Conservation (phyloP, 2,797 vertebrate species). For the Varecia variegata region DNA sequence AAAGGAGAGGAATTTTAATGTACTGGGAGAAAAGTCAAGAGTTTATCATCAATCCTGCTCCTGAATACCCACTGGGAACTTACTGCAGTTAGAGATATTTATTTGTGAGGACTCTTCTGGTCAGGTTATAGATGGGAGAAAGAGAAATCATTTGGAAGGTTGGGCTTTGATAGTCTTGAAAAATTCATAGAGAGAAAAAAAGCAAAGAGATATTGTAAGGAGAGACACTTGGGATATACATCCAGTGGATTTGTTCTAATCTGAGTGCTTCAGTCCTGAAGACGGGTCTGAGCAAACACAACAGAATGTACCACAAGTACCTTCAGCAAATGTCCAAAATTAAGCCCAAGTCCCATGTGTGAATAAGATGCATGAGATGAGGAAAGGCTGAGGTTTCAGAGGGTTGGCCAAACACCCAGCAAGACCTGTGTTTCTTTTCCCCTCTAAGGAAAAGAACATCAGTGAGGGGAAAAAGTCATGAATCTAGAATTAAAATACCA, state of each 20-base stretch:
- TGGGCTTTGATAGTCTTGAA: neutral
- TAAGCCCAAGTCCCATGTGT: neutral
- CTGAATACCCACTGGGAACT: neutral
- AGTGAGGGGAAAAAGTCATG: neutral
- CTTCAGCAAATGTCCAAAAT: neutral
- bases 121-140: neutral
- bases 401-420: neutral
- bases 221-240: neutral
- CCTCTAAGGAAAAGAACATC: neutral
- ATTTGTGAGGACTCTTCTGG: neutral
- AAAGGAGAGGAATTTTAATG: neutral
- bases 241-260: neutral
- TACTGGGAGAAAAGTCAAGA: neutral
- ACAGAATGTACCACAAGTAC: neutral
- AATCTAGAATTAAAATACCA: neutral
- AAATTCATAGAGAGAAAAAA: neutral
- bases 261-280: neutral
- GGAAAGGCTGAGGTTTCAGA: neutral
- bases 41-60: neutral
- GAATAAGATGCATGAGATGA: neutral
- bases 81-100: neutral
- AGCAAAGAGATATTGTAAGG: neutral
- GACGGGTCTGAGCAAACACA: neutral
- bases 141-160: neutral
- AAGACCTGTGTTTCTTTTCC: neutral